Percentiles rank a stretch among this genome's conserved stretches.
These are phyloP conservation scores for Actenoides hombroni DNA, from an alignment of 2,113 vertebrate species.

Conservation along the genomic window DNA sequence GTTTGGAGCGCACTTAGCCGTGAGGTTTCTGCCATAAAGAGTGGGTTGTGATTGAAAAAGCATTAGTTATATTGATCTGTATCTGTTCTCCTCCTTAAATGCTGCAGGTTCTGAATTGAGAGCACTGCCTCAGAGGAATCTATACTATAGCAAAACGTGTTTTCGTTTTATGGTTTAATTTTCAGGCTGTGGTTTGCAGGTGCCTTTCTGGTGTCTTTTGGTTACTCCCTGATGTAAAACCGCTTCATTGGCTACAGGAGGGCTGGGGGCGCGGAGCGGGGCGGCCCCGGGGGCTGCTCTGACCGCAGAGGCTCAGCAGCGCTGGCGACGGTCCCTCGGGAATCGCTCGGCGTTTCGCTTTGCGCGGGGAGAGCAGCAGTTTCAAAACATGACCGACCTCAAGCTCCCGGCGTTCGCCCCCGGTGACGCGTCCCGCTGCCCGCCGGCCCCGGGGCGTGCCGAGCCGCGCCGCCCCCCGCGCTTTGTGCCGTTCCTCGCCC, in stretches of 20 bases:
- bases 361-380: background rate
- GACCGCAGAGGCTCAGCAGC: background rate
- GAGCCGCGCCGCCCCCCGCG: no score
- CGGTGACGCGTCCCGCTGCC: background rate
- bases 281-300: background rate
- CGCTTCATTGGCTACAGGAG: fast-evolving
- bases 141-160: fast-evolving
- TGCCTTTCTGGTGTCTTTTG: background rate
- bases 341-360: background rate
- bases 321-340: background rate
- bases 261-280: no score
- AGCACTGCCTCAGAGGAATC: no score
- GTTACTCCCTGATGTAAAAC: background rate
- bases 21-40: no score
- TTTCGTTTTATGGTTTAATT: fast-evolving
- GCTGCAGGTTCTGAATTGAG: background rate
- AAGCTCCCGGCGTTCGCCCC: background rate
- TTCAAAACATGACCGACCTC: background rate
- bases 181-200: background rate
- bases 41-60: fast-evolving
- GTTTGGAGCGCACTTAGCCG: fast-evolving
- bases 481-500: no score
- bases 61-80: fast-evolving
- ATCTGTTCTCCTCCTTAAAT: fast-evolving
- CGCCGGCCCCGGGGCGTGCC: background rate